Evolutionary conservation across 2,888 invertebrate species (phyloP).

Genomic region (Arenicola marina): DNA sequence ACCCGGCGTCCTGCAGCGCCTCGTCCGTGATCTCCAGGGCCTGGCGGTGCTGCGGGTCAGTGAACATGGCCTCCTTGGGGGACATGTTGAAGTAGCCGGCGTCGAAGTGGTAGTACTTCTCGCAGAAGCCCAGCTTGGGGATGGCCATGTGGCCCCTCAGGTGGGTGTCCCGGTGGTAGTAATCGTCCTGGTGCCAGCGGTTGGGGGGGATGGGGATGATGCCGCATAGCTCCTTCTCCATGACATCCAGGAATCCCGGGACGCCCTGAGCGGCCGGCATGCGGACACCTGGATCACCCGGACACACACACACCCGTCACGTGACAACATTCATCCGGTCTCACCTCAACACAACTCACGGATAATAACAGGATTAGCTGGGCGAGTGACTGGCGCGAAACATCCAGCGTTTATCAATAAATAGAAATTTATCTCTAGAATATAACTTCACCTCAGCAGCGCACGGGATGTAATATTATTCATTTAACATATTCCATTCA

Average conservation of each 20-base stretch:
- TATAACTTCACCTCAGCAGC: too few species aligned
- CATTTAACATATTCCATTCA: too few species aligned
- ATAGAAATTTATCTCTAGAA: too few species aligned
- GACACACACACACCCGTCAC: too few species aligned
- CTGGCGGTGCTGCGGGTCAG: slow-evolving; percentile 6
- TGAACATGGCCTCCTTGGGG: not conserved
- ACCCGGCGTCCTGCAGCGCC: slow-evolving; percentile 10
- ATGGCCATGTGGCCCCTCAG: not conserved
- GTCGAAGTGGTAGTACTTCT: slow-evolving; percentile 7
- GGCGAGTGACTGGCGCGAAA: too few species aligned
- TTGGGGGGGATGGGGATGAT: not conserved
- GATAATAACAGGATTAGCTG: too few species aligned
- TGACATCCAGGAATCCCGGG: not conserved
- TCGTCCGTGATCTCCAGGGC: not conserved
- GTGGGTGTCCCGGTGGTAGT: not conserved
- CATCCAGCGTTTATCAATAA: too few species aligned
- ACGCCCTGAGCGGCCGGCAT: not conserved
- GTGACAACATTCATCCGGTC: too few species aligned
- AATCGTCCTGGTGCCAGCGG: slow-evolving; percentile 5
- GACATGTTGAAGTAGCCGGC: slow-evolving; percentile 7
- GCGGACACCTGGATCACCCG: slow-evolving; percentile 7
- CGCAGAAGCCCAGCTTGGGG: slow-evolving; percentile 9
- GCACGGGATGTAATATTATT: too few species aligned
- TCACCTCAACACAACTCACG: too few species aligned
- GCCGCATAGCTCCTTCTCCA: not conserved